Evolutionary conservation across 1,140 invertebrate genomes (phyloP), one percentile per base, ranked within the genome.

Genomic region (Onthophagus taurus): DNA sequence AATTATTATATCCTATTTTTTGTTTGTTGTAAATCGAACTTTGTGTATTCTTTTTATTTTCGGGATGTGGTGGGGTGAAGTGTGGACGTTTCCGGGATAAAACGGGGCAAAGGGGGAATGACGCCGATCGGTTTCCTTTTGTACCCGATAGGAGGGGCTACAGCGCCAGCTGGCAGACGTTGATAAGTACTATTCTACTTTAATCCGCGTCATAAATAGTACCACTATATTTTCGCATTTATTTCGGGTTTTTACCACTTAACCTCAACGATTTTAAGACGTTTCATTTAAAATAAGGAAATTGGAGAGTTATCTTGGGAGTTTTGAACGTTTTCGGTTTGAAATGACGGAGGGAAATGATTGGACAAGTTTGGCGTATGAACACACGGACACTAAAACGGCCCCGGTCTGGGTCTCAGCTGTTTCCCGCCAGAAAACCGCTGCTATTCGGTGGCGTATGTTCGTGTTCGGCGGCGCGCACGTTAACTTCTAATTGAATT

Each of bases 351-450:
- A 21, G 14, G 2, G 16, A 23, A 23, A 4, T n/a, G 12, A 16
- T 45, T 37, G 21, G 37, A 19, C 21, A 55, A 59, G 62, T 55
- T 57, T 53, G 53, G 69, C 68, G 68, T 61, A 71, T 64, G 67
- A 62, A 69, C 68, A 57, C 57, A 52, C 53, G 61, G 60, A n/a
- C n/a, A n/a, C n/a, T n/a, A n/a, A n/a, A n/a, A n/a, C n/a, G n/a
- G n/a, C 59, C 63, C 62, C 63, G 62, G 55, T 59, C 60, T 56
- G 48, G 66, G 63, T 65, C 73, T 75, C 74, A 76, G 74, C 74
- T 77, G 74, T 77, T 77, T 76, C 73, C 74, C 74, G 74, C 72
- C 72, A 72, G 71, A 69, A 69, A 72, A 70, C 65, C 54, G 63
- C 67, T 66, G 64, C 60, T 62, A 66, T 68, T 54, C 59, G 57